Conservation (phyloP, 2,888 invertebrate genomes). For the Eristalinus sepulchralis region DNA sequence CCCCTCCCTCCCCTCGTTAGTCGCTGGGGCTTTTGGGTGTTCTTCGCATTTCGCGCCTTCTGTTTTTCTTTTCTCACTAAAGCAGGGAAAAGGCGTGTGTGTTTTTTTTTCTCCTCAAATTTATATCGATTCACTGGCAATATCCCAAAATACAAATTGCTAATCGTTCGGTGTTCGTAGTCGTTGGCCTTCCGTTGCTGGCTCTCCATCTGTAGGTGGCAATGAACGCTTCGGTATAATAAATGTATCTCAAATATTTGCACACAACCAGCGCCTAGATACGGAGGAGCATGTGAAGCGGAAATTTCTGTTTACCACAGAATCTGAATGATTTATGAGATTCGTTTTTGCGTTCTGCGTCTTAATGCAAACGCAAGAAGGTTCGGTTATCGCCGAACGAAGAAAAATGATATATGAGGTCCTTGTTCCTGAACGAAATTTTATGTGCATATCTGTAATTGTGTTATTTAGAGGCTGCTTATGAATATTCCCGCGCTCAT, state of each 20-base stretch:
- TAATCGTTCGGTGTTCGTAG: constrained; percentile 36
- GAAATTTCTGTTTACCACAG: constrained; percentile 36
- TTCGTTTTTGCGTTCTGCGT: constrained; percentile 13
- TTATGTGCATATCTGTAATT: neutral
- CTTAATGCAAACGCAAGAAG: neutral
- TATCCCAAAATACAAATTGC: constrained; percentile 38
- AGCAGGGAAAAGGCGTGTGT: neutral
- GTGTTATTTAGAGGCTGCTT: neutral
- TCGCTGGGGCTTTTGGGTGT: neutral
- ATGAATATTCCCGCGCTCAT: neutral
- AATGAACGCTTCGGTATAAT: constrained; percentile 29
- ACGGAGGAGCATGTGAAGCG: constrained; percentile 13
- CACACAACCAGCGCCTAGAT: neutral
- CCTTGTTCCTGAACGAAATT: neutral
- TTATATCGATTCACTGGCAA: constrained; percentile 40
- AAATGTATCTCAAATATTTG: constrained; percentile 12
- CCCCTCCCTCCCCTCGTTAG: neutral
- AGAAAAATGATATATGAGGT: neutral
- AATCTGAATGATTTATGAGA: constrained; percentile 33
- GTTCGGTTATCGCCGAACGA: neutral
- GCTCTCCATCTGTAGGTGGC: constrained; percentile 19
- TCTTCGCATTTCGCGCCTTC: neutral
- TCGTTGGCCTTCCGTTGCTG: constrained; percentile 3
- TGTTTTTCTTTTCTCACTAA: neutral
- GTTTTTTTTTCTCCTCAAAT: neutral